Evolutionary conservation across 2,888 invertebrate genomes (phyloP).

Genomic region (Neoitamus cyanurus): DNA sequence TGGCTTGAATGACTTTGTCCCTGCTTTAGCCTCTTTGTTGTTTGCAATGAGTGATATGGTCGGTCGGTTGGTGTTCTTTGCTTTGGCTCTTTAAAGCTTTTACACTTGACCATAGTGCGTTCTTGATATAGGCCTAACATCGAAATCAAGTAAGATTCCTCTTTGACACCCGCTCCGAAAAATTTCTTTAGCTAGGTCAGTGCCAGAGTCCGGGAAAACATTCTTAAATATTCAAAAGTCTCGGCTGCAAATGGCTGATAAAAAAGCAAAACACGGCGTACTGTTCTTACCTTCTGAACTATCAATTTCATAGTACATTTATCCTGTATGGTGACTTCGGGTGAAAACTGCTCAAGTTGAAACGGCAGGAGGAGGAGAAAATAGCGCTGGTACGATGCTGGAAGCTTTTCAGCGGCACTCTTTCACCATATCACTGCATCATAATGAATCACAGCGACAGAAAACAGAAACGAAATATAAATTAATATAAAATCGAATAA

Average conservation of each 20-base stretch:
- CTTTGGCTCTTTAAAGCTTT: no score
- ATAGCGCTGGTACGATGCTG: not conserved
- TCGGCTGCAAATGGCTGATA: not conserved
- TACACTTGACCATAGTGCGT: no score
- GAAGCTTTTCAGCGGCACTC: not conserved
- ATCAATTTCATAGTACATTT: slow-evolving; percentile 67
- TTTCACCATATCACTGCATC: slow-evolving; percentile 12
- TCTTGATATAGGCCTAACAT: no score
- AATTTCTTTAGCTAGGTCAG: not conserved
- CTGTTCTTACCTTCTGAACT: slow-evolving; percentile 63
- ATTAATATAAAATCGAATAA: not conserved
- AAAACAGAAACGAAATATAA: not conserved
- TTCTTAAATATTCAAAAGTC: not conserved
- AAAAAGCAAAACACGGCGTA: not conserved
- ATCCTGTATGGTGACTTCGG: slow-evolving; percentile 53
- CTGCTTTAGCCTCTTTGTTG: no score
- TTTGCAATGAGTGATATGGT: no score
- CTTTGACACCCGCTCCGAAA: not conserved
- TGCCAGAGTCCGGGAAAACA: not conserved
- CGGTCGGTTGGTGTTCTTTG: no score
- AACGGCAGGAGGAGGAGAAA: not conserved
- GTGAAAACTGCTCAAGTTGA: not conserved
- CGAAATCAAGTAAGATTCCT: not conserved
- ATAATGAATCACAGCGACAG: not conserved
- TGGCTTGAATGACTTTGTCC: no score